Evolutionary conservation across 2,888 invertebrate genomes (phyloP), one percentile per base, ranked within the genome.

Genomic region (Eurois occulta): DNA sequence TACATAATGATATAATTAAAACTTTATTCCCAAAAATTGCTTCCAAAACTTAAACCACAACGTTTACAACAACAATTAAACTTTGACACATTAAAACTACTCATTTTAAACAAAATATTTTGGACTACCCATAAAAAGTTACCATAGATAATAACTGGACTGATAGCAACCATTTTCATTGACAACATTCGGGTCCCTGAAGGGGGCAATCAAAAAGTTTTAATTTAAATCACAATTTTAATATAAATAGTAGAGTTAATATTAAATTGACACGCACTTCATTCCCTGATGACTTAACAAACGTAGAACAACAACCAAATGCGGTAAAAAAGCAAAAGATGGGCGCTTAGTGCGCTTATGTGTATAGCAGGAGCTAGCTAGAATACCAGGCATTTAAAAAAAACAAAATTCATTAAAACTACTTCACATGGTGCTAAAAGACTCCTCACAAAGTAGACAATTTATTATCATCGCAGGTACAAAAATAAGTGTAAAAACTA

Each of bases 121-220:
- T 73, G 70, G 75, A 74, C 48, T 77, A 58, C 78, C 71, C 82
- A 68, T 88, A 78, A 89, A 86, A 89, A 87, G 79, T 87, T 80
- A 60, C 32, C 41, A 46, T 70, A 79, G 84, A 88, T 88, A 65
- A 86, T 78, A 77, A 81, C 67, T 13, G 60, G 58, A 11, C 75
- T 73, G 79, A 86, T 88, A 81, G 69, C 46, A 38, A 24, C 58
- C 87, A 84, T 70, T 82, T 87, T 80, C 75, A 77, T 78, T 80
- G 77, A 83, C 78, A 72, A 78, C 73, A 79, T 73, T 81, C 78
- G 68, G 62, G 74, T 72, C 18, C 48, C 80, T 62, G 46, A 46
- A 69, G 67, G 77, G 68, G 68, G 78, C 38, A 78, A 83, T 85
- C 82, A 81, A 70, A 84, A 89, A 89, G 81, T 88, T 90, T 79